These are phyloP conservation scores for Phodopus roborovskii DNA, from an alignment of 2,113 vertebrate species.

Conservation along the genomic window DNA sequence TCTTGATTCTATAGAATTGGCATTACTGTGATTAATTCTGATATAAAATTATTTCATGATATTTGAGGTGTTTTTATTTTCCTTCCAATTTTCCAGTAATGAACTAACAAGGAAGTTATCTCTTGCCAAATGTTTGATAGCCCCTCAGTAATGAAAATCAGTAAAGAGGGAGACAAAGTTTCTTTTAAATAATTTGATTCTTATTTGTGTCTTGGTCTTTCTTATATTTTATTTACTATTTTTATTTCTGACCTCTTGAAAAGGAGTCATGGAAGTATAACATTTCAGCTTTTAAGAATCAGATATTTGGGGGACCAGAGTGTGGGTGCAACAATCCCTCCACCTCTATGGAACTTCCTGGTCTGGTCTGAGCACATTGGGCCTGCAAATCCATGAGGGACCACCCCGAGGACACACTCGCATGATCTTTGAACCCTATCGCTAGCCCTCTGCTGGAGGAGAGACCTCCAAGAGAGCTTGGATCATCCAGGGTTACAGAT, in stretches of 20 bases:
- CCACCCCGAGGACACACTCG: too few species aligned
- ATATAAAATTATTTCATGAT: background rate
- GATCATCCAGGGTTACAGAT: too few species aligned
- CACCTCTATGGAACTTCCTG: too few species aligned
- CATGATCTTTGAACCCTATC: too few species aligned
- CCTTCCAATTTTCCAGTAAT: slow-evolving; percentile 9
- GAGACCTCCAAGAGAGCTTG: too few species aligned
- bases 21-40: background rate
- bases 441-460: too few species aligned
- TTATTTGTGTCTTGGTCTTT: background rate
- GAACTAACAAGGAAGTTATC: background rate
- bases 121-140: background rate
- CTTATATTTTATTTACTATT: background rate
- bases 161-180: background rate
- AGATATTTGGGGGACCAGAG: too few species aligned
- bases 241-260: slow-evolving; percentile 42
- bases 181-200: background rate
- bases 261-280: background rate
- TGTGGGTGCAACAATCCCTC: too few species aligned
- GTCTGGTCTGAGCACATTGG: too few species aligned
- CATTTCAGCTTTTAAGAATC: background rate
- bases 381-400: too few species aligned
- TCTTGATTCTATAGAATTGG: background rate
- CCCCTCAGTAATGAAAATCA: background rate
- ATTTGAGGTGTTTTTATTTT: background rate